Base-by-base conservation (phyloP, 2,113 vertebrate species). In the Laticauda colubrina region DNA sequence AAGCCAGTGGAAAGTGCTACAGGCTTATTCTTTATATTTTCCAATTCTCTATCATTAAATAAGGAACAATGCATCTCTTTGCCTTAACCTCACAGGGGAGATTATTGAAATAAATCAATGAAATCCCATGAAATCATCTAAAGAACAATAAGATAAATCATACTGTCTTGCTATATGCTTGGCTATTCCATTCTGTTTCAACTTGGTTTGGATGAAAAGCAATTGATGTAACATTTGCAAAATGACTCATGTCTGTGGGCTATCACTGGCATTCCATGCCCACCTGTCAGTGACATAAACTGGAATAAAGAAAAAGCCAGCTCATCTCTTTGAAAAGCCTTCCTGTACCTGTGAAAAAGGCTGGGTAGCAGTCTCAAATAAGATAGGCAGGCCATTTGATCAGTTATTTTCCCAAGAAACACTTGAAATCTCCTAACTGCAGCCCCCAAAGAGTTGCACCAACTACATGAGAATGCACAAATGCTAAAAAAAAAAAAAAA, bases 111-210 rank as follows among this genome's bases (percentile, higher is more conserved):
- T 93, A 93, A 86, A 90, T 90, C 75, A 93, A 93, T n/a, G n/a
- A n/a, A n/a, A 90, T 64, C 59, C 55, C 18, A 56, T 51, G 92
- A 90, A 90, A 26, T n/a, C 34, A 51, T 86, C 88, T 64, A 88
- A 93, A 45, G 39, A 43, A 21, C 45, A 92, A 53, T 54, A 54
- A 90, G 88, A 93, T 53, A 90, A 93, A 90, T 86, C 90, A 53
- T 39, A 61, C 45, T 81, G 45, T 11, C 61, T 86, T 87, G 75
- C 87, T 61, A 61, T 53, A 93, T 29, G 34, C 45, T 54, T 90
- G 88, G 34, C 64, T 94, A 92, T 93, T 86, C 45, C 64, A 91
- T 94, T 93, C 86, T 93, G 51, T 94, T 92, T 93, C 57, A 5
- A 90, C 18, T 91, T 14, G 93, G 91, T 81, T 21, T 23, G 90